A percentile compares a stretch with the other conserved stretches of the same genome.
Evolutionary conservation across 2,113 vertebrate species (phyloP).

Genomic region (Leucoraja erinaceus): DNA sequence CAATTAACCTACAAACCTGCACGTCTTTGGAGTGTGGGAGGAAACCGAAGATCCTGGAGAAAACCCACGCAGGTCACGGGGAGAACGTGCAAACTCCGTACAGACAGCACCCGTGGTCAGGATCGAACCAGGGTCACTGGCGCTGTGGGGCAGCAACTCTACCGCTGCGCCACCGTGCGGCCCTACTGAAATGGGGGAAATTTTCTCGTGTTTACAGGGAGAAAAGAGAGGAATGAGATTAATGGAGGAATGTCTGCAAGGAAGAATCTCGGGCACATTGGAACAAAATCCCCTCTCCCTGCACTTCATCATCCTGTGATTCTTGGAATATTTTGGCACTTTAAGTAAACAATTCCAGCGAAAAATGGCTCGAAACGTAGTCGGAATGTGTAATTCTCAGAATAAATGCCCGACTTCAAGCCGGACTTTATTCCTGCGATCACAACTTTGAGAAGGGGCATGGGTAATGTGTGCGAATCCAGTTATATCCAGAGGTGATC

Average conservation of each 20-base stretch:
- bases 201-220: background rate
- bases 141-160: too few relatives aligned
- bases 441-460: background rate
- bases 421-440: background rate
- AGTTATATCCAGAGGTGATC: background rate
- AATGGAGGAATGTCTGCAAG: background rate
- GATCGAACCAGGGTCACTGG: too few relatives aligned
- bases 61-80: too few relatives aligned
- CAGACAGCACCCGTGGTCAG: too few relatives aligned
- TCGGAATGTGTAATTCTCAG: background rate
- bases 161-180: too few relatives aligned
- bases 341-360: background rate
- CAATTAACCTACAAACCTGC: too few relatives aligned
- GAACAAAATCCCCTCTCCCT: background rate
- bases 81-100: too few relatives aligned
- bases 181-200: background rate
- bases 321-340: background rate
- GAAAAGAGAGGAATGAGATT: background rate
- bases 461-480: background rate
- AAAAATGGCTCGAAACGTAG: background rate
- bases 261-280: background rate
- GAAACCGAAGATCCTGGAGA: too few relatives aligned
- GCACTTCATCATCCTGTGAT: background rate
- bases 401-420: background rate
- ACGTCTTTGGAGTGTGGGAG: too few relatives aligned